A percentile compares a stretch with the other conserved stretches of the same genome.
Conservation (phyloP, 2,113 vertebrate genomes). For the Probosciger aterrimus region DNA sequence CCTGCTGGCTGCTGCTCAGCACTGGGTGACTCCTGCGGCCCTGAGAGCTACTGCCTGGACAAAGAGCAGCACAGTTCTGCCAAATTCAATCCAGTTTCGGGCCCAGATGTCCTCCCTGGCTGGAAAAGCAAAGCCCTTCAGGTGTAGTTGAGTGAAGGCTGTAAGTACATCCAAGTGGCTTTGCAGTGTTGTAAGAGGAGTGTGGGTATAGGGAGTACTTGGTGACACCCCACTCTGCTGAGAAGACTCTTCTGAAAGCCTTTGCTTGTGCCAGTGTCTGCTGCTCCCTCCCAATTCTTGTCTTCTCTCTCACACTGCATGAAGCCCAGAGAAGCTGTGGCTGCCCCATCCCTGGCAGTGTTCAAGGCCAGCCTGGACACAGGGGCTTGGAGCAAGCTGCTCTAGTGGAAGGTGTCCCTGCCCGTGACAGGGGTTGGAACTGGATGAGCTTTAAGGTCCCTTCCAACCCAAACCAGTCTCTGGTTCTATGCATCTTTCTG, state of each 20-base stretch:
- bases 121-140: background rate
- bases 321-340: background rate
- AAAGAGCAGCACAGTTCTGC: background rate
- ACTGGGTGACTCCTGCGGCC: background rate
- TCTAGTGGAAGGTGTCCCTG: background rate
- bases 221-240: background rate
- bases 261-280: background rate
- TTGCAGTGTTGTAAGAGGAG: background rate
- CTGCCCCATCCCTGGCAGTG: background rate
- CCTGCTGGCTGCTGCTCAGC: background rate
- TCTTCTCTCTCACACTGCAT: too few species aligned
- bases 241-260: background rate
- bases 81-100: too few species aligned
- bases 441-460: background rate
- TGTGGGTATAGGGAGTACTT: background rate
- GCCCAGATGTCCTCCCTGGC: background rate
- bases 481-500: background rate
- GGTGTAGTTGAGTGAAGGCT: background rate
- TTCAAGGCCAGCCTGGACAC: background rate
- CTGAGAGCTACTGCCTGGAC: background rate
- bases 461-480: background rate
- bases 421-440: accelerated
- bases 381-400: background rate
- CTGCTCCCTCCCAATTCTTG: background rate
- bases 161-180: background rate